Conservation (phyloP, 2,113 vertebrate species). For the Pithys albifrons region DNA sequence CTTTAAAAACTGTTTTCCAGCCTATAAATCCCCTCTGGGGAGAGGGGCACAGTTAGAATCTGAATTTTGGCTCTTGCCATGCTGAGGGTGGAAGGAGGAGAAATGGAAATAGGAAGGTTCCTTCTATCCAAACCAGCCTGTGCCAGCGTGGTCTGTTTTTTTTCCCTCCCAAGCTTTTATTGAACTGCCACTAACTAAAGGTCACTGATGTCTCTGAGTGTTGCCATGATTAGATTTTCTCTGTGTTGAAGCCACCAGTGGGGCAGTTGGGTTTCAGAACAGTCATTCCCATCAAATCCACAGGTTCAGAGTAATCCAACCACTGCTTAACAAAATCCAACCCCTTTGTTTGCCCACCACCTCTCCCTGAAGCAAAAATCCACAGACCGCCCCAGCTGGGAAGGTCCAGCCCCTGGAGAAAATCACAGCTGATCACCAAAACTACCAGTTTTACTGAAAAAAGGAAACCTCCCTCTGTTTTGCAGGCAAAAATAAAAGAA, state of each 20-base stretch:
- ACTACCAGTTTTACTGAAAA: background rate
- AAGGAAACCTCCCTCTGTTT: background rate
- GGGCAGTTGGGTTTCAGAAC: background rate
- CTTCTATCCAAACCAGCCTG: background rate
- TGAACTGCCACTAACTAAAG: background rate
- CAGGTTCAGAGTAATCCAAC: background rate
- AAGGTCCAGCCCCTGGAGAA: background rate
- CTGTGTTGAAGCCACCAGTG: background rate
- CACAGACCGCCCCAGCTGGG: background rate
- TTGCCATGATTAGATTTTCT: background rate
- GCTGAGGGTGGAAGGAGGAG: background rate
- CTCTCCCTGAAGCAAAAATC: background rate
- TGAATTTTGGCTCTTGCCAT: background rate
- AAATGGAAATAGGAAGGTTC: background rate
- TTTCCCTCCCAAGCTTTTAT: background rate
- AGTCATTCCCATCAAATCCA: background rate
- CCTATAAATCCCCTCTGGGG: fast-evolving
- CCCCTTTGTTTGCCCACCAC: background rate
- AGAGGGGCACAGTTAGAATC: background rate
- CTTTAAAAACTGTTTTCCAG: background rate
- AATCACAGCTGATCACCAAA: background rate
- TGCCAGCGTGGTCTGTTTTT: fast-evolving
- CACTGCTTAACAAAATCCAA: background rate
- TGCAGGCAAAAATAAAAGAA: background rate
- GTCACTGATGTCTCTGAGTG: background rate